Evolutionary conservation across 1,140 invertebrate species (phyloP), one percentile per base, ranked within the genome.

Genomic region (Hyposmocoma kahamanoa): DNA sequence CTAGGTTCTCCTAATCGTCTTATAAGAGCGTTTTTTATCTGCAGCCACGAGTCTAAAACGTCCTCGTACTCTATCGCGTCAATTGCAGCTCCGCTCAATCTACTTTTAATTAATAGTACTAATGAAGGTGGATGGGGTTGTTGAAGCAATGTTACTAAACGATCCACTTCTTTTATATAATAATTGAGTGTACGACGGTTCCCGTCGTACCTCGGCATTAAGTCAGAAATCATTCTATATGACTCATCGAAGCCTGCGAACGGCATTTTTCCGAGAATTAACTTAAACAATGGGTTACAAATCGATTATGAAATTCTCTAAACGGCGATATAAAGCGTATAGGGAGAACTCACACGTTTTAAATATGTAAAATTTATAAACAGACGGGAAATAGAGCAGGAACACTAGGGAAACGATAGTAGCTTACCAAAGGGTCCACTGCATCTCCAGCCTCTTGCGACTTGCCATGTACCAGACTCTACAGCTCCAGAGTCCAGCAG

Each of bases 11-110:
- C 54, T 38, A 56, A 26, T 6, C 54, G 30, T 15, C 48, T 24
- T 21, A 46, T 8, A 39, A 52, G 20, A 6, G 54, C 54, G 15
- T 3, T 21, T 11, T 57, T 57, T 34, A 57, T 57, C 0, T 32
- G 22, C 21, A 19, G 22, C 54, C 54, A 57, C 2, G 45, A 24
- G 17, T 38, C 19, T 13, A 57, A 18, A 3, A 19, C 13, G 0
- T 43, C 28, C 21, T 52, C 55, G 19, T 45, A 52, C 1, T 49
- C 55, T 32, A 57, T 46, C 9, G 50, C 50, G 19, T 53, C 46
- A 21, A 57, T 32, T 0, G 55, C 50, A 3, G 34, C 11, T 13
- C 42, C 49, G 34, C 54, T 56, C 15, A 56, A 13, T 19, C 34
- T 56, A 56, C 44, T 56, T 28, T 28, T 28, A 6, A 28, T 6